These are phyloP conservation scores for Equus przewalskii DNA, from an alignment of 2,113 vertebrate species.

Conservation along the genomic window DNA sequence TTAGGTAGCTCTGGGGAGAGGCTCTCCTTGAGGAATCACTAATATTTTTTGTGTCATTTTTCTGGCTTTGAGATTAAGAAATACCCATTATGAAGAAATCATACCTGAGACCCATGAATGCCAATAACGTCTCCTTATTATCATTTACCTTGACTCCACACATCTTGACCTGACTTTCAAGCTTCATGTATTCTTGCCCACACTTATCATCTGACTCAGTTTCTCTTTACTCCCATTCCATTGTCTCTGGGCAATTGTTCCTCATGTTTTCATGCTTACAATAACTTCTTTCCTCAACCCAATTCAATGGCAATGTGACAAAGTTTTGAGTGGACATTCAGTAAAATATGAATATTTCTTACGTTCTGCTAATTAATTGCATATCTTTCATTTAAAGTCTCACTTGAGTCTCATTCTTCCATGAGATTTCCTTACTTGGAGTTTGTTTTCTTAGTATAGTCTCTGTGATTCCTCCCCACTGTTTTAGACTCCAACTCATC, in stretches of 20 bases:
- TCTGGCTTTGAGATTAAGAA: neutral
- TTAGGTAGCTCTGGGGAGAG: neutral
- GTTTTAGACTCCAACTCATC: neutral
- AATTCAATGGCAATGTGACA: neutral
- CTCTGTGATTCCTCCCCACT: neutral
- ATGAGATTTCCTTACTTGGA: neutral
- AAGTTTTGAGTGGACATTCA: neutral
- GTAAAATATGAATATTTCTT: neutral
- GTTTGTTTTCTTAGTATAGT: neutral
- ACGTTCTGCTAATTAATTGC: neutral
- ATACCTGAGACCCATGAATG: neutral
- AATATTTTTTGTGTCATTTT: neutral
- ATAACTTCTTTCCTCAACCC: neutral
- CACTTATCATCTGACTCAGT: neutral
- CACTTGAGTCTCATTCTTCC: neutral
- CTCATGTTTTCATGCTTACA: neutral
- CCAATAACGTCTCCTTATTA: neutral
- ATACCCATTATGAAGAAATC: neutral
- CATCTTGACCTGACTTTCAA: neutral
- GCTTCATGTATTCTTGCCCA: neutral
- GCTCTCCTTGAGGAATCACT: constrained; percentile 26
- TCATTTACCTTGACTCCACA: neutral
- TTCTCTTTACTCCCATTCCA: neutral
- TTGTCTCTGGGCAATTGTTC: neutral
- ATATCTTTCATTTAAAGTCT: neutral